Percentiles rank a stretch among this genome's conserved stretches.
These are phyloP conservation scores for Tribolium madens DNA, from an alignment of 1,140 invertebrate species.

Conservation along the genomic window DNA sequence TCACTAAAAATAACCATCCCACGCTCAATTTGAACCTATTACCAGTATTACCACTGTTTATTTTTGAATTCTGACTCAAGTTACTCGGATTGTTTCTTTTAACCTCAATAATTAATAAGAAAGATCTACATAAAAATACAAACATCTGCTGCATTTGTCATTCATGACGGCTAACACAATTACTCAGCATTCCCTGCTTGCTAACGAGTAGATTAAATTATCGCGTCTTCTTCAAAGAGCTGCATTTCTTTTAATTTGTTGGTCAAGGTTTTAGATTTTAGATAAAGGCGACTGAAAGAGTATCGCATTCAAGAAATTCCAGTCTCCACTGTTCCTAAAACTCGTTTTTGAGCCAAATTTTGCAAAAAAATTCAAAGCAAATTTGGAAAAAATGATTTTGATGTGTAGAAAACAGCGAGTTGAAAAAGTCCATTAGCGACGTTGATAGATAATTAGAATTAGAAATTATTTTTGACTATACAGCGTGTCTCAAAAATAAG, in stretches of 20 bases:
- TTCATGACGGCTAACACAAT: background rate
- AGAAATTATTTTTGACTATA: no score
- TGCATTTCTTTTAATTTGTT: background rate
- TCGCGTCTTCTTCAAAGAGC: background rate
- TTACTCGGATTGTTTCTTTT: background rate
- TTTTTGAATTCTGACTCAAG: background rate
- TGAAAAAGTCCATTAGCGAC: no score
- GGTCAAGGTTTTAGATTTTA: background rate
- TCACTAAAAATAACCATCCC: background rate
- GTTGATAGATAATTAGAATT: no score
- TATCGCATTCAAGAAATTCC: background rate
- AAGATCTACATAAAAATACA: background rate
- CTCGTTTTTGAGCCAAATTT: no score
- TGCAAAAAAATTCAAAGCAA: no score
- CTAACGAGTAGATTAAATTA: background rate
- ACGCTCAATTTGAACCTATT: background rate
- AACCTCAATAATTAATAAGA: background rate
- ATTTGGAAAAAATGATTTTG: no score
- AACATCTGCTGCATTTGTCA: background rate
- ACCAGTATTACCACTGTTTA: background rate
- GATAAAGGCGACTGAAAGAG: background rate
- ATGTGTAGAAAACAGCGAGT: no score
- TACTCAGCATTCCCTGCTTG: background rate
- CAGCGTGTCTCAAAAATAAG: no score
- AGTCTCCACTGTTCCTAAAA: background rate